phyloP scores from a whole-genome alignment of 2,888 invertebrate genomes.

The Diaphora mendica region DNA sequence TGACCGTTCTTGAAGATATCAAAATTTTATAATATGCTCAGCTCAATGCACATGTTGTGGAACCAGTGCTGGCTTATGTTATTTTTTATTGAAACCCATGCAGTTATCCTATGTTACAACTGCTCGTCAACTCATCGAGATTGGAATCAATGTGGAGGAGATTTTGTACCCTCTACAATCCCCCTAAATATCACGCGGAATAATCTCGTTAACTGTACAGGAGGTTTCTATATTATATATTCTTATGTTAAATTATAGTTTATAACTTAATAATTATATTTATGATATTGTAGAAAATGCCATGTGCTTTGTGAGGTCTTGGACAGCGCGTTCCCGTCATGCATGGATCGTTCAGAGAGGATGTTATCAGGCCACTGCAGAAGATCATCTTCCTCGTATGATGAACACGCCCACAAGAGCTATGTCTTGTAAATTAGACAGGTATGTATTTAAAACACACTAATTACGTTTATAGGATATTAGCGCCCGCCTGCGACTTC shows the following conservation, averaged over 20 bases:
- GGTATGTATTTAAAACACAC: conserved; percentile 50
- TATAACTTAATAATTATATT: not conserved
- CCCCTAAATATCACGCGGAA: conserved; percentile 62
- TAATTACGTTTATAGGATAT: too few relatives aligned
- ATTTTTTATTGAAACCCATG: conserved; percentile 38
- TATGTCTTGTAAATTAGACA: conserved; percentile 73
- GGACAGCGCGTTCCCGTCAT: conserved; percentile 71
- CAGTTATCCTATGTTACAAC: conserved; percentile 69
- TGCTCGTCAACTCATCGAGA: conserved; percentile 70
- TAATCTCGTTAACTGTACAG: conserved; percentile 71
- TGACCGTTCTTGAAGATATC: conserved; percentile 10
- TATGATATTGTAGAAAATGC: conserved; percentile 63
- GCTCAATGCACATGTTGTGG: conserved; percentile 46
- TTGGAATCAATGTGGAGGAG: conserved; percentile 67
- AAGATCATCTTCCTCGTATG: conserved; percentile 62
- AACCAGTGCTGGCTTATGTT: conserved; percentile 46
- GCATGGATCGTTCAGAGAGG: conserved; percentile 82
- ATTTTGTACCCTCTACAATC: conserved; percentile 56
- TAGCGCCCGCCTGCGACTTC: too few relatives aligned
- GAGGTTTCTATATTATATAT: conserved; percentile 58
- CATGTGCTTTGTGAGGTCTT: conserved; percentile 80
- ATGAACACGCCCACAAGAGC: conserved; percentile 67
- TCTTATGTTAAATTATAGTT: too few relatives aligned
- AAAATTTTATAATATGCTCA: conserved; percentile 26
- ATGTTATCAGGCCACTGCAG: conserved; percentile 65